Percentiles rank a stretch among this genome's conserved stretches.
Conservation (phyloP, 2,113 vertebrate genomes). For the Chloropsis cyanopogon region DNA sequence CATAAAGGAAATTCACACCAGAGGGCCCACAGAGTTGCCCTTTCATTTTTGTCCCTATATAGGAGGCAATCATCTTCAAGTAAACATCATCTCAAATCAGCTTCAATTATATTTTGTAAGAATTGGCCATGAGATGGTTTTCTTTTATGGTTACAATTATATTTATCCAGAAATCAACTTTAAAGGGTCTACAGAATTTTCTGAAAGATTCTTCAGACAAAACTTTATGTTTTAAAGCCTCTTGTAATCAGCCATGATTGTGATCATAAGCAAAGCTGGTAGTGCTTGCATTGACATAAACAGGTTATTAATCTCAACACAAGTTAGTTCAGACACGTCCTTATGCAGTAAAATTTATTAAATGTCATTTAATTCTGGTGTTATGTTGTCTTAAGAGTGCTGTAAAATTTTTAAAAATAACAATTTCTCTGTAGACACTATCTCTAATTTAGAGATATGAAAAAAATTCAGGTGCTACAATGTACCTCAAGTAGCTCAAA, state of each 20-base stretch:
- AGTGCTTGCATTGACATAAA: background rate
- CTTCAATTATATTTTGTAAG: background rate
- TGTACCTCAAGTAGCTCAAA: constrained; percentile 58
- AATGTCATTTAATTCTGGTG: background rate
- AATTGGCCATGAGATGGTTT: background rate
- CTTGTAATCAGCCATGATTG: background rate
- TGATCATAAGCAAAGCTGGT: constrained; percentile 1
- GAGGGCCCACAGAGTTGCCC: background rate
- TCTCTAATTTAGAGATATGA: constrained; percentile 24
- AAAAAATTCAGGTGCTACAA: constrained; percentile 22
- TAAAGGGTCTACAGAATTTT: background rate
- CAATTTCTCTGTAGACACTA: background rate
- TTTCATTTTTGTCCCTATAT: background rate
- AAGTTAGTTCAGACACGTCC: background rate
- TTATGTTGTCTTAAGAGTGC: background rate
- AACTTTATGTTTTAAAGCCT: background rate
- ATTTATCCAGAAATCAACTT: background rate
- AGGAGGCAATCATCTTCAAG: background rate
- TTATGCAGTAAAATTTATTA: background rate
- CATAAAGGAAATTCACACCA: background rate
- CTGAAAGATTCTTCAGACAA: background rate
- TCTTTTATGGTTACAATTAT: background rate
- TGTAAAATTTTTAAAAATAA: background rate
- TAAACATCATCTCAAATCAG: background rate
- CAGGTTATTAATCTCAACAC: background rate